Evolutionary conservation across 2,797 vertebrate genomes (phyloP).

Genomic region (Morus bassanus): DNA sequence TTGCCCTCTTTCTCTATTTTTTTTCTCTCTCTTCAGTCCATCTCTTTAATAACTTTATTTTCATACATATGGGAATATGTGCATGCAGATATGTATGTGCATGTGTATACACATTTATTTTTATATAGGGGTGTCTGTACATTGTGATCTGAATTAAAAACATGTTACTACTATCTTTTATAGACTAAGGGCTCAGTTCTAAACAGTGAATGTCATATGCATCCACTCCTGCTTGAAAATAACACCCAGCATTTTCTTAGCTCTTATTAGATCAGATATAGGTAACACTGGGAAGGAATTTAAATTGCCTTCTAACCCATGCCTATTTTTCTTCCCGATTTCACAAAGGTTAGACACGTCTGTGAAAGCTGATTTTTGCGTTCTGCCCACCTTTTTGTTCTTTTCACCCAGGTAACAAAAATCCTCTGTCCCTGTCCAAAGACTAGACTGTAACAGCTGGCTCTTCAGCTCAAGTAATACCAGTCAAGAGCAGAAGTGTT

Average conservation of each 20-base stretch:
- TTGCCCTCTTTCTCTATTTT: not conserved
- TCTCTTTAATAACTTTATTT: not conserved
- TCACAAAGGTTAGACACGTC: rapidly evolving
- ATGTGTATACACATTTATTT: rapidly evolving
- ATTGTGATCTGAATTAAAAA: not conserved
- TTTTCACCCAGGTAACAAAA: not conserved
- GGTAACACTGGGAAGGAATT: not conserved
- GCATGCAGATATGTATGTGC: rapidly evolving
- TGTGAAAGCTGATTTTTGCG: not conserved
- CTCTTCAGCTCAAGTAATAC: not conserved
- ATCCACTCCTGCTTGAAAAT: not conserved
- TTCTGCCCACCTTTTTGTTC: not conserved
- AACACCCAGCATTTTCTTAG: not conserved
- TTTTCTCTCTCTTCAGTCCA: not conserved
- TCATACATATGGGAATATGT: not conserved
- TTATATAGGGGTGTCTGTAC: not conserved
- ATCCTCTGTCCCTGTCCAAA: not conserved
- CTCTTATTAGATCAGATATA: not conserved
- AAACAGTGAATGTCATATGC: not conserved
- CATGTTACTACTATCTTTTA: not conserved
- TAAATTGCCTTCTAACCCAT: not conserved
- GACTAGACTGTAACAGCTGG: not conserved
- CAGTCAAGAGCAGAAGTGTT: not conserved
- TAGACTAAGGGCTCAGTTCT: not conserved
- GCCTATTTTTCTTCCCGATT: not conserved